Evolutionary conservation across 2,888 invertebrate species (phyloP), one percentile per base, ranked within the genome.

Genomic region (Parnassius smintheus): DNA sequence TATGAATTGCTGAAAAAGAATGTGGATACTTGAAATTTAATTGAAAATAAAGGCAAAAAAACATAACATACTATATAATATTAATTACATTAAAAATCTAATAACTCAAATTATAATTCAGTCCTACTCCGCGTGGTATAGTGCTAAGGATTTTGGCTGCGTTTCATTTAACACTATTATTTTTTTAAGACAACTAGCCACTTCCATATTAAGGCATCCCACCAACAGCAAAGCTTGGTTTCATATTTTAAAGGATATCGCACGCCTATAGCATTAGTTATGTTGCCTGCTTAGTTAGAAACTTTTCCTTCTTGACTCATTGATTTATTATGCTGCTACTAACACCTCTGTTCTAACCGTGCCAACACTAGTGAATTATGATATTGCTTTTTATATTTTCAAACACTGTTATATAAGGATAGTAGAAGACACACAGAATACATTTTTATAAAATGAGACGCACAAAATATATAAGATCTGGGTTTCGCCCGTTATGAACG

Each of bases 201-300:
- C 41, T 12, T 12, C 25, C 56, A 45, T 22, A 46, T 46, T 42
- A 51, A 57, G 61, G 61, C 61, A 53, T n/a, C 41, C 46, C n/a
- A 53, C 61, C 61, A 62, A 51, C 13, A 41, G 13, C 50, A 51
- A n/a, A 42, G 42, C 42, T 50, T 18, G 41, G 56, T 41, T 52
- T 52, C 61, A 62, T 62, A 57, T 57, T 52, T 62, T 52, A 62
- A 62, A 46, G 46, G 41, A 62, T 18, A 18, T 46, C 45, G 51
- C 56, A 11, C 46, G 56, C 52, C 52, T 53, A 53, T 51, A 18
- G 1, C 18, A 56, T 56, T 56, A 62, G 56, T 57, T 57, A 62
- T 51, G 61, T 52, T 2, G n/a, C 18, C 56, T 62, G 56, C 56
- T 62, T 57, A 56, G 52, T 62, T 62, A 52, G 56, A 52, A 56